Percentiles rank a stretch among this genome's conserved stretches.
Conservation (phyloP, 2,797 vertebrate species). For the Emys orbicularis region DNA sequence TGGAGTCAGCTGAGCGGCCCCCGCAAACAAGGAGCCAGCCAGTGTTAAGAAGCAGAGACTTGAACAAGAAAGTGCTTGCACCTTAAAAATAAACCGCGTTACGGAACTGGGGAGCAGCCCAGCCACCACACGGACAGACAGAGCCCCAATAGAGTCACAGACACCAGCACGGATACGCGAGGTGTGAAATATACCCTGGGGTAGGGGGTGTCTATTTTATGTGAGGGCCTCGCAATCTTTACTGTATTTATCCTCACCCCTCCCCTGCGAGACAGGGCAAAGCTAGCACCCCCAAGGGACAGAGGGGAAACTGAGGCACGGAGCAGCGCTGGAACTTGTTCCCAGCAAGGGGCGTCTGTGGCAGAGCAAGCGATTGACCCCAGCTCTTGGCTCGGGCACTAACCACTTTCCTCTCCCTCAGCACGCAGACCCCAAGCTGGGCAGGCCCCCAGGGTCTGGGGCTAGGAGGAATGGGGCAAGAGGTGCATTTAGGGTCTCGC, state of each 20-base stretch:
- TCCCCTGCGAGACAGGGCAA: not conserved
- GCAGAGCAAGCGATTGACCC: not conserved
- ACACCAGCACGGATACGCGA: not conserved
- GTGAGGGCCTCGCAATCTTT: not conserved
- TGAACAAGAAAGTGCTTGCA: not conserved
- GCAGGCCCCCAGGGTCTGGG: not conserved
- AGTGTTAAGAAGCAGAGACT: not conserved
- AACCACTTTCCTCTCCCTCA: not conserved
- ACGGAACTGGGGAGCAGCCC: not conserved
- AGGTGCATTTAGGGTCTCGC: not conserved
- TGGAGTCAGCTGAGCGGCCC: not conserved
- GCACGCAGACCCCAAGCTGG: not conserved
- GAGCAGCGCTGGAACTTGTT: not conserved
- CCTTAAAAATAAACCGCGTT: not conserved
- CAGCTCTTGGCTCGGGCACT: not conserved
- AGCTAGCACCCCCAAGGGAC: not conserved
- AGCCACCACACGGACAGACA: not conserved
- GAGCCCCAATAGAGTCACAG: no score
- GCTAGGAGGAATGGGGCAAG: not conserved
- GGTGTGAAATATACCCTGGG: not conserved
- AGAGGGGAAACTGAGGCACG: not conserved
- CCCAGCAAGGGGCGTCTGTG: not conserved
- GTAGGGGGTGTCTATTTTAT: not conserved
- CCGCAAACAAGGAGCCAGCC: not conserved
- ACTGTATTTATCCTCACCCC: not conserved